These are phyloP conservation scores for Synanthedon tipuliformis DNA, from an alignment of 2,888 invertebrate genomes.

Conservation along the genomic window DNA sequence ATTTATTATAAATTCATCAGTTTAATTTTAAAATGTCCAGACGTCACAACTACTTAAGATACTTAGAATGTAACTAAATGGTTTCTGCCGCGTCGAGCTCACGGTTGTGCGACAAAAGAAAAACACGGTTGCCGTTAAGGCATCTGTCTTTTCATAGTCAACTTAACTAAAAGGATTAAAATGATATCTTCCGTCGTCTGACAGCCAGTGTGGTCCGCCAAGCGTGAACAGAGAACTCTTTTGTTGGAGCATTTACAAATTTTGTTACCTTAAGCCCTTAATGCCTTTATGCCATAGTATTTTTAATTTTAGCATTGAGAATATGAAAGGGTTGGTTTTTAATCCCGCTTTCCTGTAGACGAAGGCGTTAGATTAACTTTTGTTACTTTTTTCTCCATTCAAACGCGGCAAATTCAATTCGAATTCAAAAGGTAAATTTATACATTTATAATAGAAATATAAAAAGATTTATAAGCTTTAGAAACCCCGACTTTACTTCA, in stretches of 20 bases:
- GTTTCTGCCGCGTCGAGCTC: background rate
- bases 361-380: conserved; percentile 39
- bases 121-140: conserved; percentile 48
- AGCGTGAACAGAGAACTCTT: conserved; percentile 61
- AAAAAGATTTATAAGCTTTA: conserved; percentile 11
- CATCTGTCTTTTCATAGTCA: conserved; percentile 68
- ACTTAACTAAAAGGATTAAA: conserved; percentile 71
- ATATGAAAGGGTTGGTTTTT: conserved; percentile 58
- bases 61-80: background rate
- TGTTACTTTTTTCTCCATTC: conserved; percentile 35
- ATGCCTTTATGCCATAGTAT: conserved; percentile 65
- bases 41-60: background rate
- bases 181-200: conserved; percentile 67
- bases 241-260: conserved; percentile 49
- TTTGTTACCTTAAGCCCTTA: conserved; percentile 65
- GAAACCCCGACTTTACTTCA: conserved; percentile 2
- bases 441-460: conserved; percentile 19
- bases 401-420: conserved; percentile 39
- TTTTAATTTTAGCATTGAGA: conserved; percentile 60
- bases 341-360: conserved; percentile 55
- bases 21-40: background rate
- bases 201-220: conserved; percentile 63
- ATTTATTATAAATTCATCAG: background rate
- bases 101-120: conserved; percentile 40
- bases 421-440: conserved; percentile 24